Base-by-base conservation (phyloP, 2,888 invertebrate genomes). In the Xanthia icteritia region DNA sequence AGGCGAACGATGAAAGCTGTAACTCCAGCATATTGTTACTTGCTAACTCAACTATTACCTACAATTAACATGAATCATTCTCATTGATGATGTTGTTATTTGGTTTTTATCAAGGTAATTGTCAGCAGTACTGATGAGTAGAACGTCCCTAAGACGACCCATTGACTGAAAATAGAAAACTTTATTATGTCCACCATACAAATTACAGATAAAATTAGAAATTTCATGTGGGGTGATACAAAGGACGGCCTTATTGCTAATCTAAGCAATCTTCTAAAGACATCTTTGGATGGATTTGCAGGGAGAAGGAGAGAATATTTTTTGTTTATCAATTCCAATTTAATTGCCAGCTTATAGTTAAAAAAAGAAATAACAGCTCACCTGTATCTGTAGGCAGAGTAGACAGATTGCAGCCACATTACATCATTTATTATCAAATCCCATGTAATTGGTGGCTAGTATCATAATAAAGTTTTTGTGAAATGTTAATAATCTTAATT, bases 1-100 rank as follows among this genome's bases (percentile, higher is more conserved):
- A 76, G 65, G 63, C 20, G 15, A 61, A 81, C 31, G 76, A 76
- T 70, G 54, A 70, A 76, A 76, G 65, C 60, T 65, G 58, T 75
- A 60, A 65, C 20, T 58, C 1, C 6, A 48, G 23, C 3, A 8
- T 39, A 54, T 76, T 65, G 54, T 61, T 63, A 63, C 6, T 15
- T 66, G 60, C 31, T 61, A 39, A 69, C 20, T 60, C 80, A 76
- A 51, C 36, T 69, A 74, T 69, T 31, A 68, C 27, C 36, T 60
- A 54, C 13, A 48, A 73, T 13, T 58, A 36, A 23, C 3, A n/a
- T 58, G 1, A 51, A n/a, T 54, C 51, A 69, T 45, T 2, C 27
- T 54, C 8, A 60, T 58, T 51, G 20, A 36, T 15, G 39, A 31
- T 48, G 15, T 64, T n/a, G 6, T 8, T 80, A 58, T 15, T 65